Evolutionary conservation across 2,797 vertebrate species (phyloP), one percentile per base, ranked within the genome.

Genomic region (Sylvia borin): DNA sequence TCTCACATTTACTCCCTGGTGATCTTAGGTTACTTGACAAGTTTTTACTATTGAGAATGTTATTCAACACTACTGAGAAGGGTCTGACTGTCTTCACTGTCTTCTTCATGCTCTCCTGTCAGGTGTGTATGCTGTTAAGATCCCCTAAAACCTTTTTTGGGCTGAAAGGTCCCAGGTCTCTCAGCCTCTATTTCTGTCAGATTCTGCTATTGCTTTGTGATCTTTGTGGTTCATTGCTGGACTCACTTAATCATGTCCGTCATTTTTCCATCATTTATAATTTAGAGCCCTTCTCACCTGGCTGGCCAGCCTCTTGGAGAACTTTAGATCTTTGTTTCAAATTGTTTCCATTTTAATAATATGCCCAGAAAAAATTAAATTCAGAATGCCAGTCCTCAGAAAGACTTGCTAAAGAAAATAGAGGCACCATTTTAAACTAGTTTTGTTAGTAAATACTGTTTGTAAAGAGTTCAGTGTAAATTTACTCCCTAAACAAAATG

Each of bases 401-500:
- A 76, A 78, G 29, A 43, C 58, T 74, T 77, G 7, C 32, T 65
- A 16, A 66, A 79, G 48, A 79, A 27, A 82, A 62, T 20, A 81
- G 82, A 84, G 18, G n/a, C 32, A 26, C 29, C 6, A 17, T 75
- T 92, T 84, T 21, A 47, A 92, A 70, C 3, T 42, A 61, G 2
- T 8, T 55, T 55, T 90, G 31, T 75, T 91, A 43, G 24, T 78
- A 88, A 95, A 91, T 71, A 29, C 7, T 54, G 10, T 90, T 90
- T 82, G 36, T 83, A 65, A 88, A 86, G 26, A 40, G 12, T 51
- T 67, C 55, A n/a, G 7, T 34, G 55, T 58, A 74, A 77, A 82
- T 94, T 87, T 88, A 77, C 74, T 85, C n/a, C 70, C 90, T 67
- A 79, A 93, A 67, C 65, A 85, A 87, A 86, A 50, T 51, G 22